These are phyloP conservation scores for Peromyscus polionotus DNA, from an alignment of 2,113 vertebrate species.

Conservation along the genomic window DNA sequence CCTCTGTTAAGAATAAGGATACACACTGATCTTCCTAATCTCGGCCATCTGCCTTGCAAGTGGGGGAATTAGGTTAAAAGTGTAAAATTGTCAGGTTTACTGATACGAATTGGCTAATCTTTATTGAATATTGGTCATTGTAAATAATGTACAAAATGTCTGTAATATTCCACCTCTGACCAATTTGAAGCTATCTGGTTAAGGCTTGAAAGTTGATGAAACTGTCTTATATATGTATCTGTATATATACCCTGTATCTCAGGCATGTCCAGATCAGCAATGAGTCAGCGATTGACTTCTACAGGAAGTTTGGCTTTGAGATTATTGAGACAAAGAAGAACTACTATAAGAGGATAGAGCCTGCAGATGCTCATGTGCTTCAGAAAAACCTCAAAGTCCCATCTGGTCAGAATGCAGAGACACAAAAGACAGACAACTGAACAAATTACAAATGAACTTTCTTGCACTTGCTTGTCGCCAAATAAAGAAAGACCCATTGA, in stretches of 20 bases:
- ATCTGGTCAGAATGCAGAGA: constrained; percentile 93
- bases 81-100: neutral
- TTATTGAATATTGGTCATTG: constrained; percentile 36
- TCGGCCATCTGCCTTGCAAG: neutral
- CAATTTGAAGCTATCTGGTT: constrained; percentile 25
- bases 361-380: constrained; percentile 98
- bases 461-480: constrained; percentile 93
- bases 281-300: constrained; percentile 99
- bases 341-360: constrained; percentile 99
- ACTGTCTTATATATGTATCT: constrained; percentile 4
- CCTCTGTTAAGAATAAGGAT: constrained; percentile 38
- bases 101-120: constrained; percentile 25
- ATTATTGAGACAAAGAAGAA: constrained; percentile 99
- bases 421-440: constrained; percentile 95
- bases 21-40: neutral
- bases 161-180: neutral
- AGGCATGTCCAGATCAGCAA: constrained; percentile 99
- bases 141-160: neutral
- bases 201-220: constrained; percentile 43
- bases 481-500: constrained; percentile 90
- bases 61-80: constrained; percentile 10
- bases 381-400: constrained; percentile 97
- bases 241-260: constrained; percentile 35
- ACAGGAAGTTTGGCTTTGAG: constrained; percentile 99
- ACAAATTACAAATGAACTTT: constrained; percentile 87